Base-by-base conservation (phyloP, 2,888 invertebrate species). In the Ceratothoa steindachneri region DNA sequence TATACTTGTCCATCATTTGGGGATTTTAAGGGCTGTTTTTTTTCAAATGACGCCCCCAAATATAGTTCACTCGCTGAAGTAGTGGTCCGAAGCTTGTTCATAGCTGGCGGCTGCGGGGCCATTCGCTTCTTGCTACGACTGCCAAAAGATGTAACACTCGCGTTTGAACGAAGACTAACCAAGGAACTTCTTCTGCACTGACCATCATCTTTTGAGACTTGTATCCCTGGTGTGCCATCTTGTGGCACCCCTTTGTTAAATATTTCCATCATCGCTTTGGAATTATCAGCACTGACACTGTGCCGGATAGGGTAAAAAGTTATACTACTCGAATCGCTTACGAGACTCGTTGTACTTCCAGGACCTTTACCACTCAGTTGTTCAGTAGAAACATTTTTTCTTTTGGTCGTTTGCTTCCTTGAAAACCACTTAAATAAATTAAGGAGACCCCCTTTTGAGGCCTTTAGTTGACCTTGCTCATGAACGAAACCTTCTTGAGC, bases 91-190 rank as follows among this genome's bases (percentile, higher is more conserved):
- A 2, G 15, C 19, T 51, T 51, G 19, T 51, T 15, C 3, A 51
- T 2, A 2, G 72, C 73, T 4, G 78, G 78, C 9, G 78, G 78
- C 15, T 75, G 73, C 1, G 78, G 78, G 0, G 78, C 78, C n/a
- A 55, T 65, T 30, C 75, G 67, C 64, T 78, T 78, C 30, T 79
- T 79, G 12, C 69, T 24, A 12, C 60, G 53, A 30, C 28, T 29
- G 19, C 3, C 19, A 19, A 3, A 51, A 51, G 52, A 51, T n/a
- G 15, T 19, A 1, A 51, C n/a, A 51, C 52, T 51, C 15, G 19
- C 3, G 19, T 51, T 51, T n/a, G 52, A 51, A 1, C 19, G 52
- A 51, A n/a, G 15, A 51, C 52, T 51, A 19, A 19, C 19, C 19
- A 15, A 15, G 15, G 52, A 51, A 51, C 3, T 51, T n/a, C 52